Conservation (phyloP, 2,888 invertebrate genomes). For the Pherbina coryleti region DNA sequence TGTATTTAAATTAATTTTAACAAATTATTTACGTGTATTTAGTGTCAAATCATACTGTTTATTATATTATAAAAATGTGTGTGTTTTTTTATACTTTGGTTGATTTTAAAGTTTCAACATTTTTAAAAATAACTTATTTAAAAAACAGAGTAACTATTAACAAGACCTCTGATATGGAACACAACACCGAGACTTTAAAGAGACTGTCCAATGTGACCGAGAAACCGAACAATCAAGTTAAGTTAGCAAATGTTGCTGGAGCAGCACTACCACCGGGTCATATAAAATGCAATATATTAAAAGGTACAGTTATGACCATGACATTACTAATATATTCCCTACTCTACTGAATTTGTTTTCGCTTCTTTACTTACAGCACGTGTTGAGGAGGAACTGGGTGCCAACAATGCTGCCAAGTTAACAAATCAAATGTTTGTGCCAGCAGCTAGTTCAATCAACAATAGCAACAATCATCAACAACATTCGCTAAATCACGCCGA, state of each 20-base stretch:
- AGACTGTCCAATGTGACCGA: slow-evolving; percentile 74
- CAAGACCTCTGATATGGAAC: slow-evolving; percentile 71
- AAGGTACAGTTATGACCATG: slow-evolving; percentile 80
- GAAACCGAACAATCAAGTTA: slow-evolving; percentile 79
- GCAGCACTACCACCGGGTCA: slow-evolving; percentile 83
- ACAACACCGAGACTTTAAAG: slow-evolving; percentile 77
- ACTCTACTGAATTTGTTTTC: neutral
- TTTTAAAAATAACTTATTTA: neutral
- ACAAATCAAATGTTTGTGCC: slow-evolving; percentile 75
- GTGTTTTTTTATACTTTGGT: slow-evolving; percentile 26
- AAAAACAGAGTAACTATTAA: slow-evolving; percentile 69
- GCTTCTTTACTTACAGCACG: slow-evolving; percentile 71
- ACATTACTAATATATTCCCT: no score
- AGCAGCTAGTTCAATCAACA: slow-evolving; percentile 67
- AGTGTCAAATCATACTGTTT: slow-evolving; percentile 20
- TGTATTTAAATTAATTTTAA: neutral
- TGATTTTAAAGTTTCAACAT: slow-evolving; percentile 31
- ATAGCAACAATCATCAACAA: slow-evolving; percentile 51
- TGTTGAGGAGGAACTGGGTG: slow-evolving; percentile 75
- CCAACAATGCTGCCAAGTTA: slow-evolving; percentile 70
- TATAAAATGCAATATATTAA: slow-evolving; percentile 94
- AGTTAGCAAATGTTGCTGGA: slow-evolving; percentile 75
- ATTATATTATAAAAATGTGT: slow-evolving; percentile 6
- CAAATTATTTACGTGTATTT: slow-evolving; percentile 7
- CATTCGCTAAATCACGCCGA: slow-evolving; percentile 56